Evolutionary conservation across 2,797 vertebrate genomes (phyloP).

Genomic region (Chloroceryle inda): DNA sequence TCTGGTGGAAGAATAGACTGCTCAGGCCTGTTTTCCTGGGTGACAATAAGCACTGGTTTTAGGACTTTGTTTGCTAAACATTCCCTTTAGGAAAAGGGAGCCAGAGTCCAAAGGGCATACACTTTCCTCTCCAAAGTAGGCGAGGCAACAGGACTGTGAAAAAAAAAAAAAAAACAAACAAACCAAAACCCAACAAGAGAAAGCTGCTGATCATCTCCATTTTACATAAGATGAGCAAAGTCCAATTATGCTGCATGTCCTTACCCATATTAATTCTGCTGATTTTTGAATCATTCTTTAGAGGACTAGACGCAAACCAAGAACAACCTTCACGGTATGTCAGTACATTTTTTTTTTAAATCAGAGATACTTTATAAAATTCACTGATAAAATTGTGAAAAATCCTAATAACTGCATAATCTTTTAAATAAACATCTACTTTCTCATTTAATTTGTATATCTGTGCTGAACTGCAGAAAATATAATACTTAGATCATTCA

Average conservation of each 20-base stretch:
- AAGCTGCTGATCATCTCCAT: background rate
- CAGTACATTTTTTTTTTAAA: background rate
- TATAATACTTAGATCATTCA: background rate
- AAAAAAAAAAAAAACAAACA: background rate
- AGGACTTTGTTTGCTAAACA: background rate
- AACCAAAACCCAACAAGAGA: background rate
- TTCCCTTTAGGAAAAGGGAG: background rate
- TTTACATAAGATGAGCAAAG: conserved; percentile 40
- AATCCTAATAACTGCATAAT: background rate
- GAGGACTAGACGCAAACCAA: background rate
- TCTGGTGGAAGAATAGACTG: background rate
- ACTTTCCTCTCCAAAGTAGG: background rate
- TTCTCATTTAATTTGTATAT: background rate
- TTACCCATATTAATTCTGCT: background rate
- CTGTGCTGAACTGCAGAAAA: background rate
- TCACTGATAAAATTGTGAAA: background rate
- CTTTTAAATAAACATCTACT: background rate
- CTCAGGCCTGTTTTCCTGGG: background rate
- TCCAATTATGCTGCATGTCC: background rate
- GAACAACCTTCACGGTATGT: conserved; percentile 26
- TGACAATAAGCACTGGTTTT: fast-evolving
- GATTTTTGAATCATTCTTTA: background rate
- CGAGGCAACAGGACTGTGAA: background rate
- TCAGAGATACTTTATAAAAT: background rate
- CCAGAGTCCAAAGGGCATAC: conserved; percentile 14